phyloP scores from a whole-genome alignment of 2,113 vertebrate genomes.

The Terrapene triunguis region DNA sequence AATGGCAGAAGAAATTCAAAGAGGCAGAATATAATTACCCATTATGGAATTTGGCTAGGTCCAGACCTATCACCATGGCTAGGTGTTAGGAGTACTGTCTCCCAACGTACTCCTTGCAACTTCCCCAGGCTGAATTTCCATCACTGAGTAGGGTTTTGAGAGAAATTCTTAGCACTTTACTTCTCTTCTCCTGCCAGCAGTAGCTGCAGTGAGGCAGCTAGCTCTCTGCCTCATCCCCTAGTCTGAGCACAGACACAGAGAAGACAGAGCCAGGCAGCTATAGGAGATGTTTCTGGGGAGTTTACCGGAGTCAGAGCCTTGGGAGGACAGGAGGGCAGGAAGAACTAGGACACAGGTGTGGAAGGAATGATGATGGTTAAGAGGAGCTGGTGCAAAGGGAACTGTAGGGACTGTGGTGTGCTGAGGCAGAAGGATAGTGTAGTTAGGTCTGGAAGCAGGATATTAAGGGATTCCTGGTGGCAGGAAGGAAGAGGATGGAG shows the following conservation, averaged over 20 bases:
- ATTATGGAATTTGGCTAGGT: not conserved
- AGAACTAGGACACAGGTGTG: not conserved
- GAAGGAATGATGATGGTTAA: no score
- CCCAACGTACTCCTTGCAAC: not conserved
- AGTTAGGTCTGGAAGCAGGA: not conserved
- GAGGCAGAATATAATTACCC: not conserved
- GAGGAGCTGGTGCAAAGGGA: no score
- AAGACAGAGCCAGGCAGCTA: not conserved
- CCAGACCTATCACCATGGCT: rapidly evolving
- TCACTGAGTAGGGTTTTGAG: not conserved
- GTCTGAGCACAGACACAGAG: not conserved
- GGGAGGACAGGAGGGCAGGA: not conserved
- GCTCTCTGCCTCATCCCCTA: rapidly evolving
- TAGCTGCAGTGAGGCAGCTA: not conserved
- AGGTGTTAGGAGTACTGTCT: not conserved
- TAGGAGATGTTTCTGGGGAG: not conserved
- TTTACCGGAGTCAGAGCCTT: not conserved
- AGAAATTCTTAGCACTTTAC: not conserved
- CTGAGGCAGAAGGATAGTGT: no score
- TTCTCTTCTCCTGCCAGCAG: not conserved
- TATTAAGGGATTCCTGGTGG: not conserved
- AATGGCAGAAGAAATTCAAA: not conserved
- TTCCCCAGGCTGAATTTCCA: not conserved
- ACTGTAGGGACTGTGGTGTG: no score
- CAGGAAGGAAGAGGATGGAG: not conserved